A percentile compares a stretch with the other conserved stretches of the same genome.
Conservation (phyloP, 2,113 vertebrate genomes). For the Varanus salvator region DNA sequence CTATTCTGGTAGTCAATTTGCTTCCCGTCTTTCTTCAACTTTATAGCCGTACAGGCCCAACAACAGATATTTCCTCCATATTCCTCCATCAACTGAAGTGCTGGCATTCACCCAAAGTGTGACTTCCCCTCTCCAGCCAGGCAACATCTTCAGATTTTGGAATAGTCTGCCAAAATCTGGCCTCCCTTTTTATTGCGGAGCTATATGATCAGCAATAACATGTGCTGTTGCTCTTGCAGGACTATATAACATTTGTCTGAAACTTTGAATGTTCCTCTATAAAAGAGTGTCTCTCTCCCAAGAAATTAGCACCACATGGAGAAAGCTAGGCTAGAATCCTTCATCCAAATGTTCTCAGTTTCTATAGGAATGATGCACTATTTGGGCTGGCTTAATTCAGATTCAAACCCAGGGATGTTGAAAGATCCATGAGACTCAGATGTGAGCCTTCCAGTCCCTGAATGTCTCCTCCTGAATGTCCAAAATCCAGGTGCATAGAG, state of each 20-base stretch:
- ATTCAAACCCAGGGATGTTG: background rate
- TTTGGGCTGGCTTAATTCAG: background rate
- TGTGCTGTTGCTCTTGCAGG: background rate
- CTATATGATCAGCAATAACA: background rate
- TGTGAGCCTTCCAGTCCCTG: background rate
- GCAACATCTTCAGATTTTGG: background rate
- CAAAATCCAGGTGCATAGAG: no score
- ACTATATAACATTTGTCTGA: background rate
- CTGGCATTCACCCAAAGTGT: no score
- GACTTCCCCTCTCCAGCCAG: background rate
- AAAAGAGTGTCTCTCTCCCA: background rate
- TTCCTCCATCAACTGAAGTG: no score
- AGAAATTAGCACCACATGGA: background rate
- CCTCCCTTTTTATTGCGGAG: no score
- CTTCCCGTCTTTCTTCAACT: background rate
- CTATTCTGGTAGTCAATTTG: background rate
- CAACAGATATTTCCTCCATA: background rate
- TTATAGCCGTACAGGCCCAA: background rate
- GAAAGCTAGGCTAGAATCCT: background rate
- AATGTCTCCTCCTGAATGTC: background rate
- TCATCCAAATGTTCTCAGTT: background rate
- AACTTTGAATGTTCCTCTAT: background rate
- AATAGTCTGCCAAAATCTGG: background rate
- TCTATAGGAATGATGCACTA: background rate
- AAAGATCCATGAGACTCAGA: background rate